These are phyloP conservation scores for Rhinolophus ferrumequinum DNA, from an alignment of 2,113 vertebrate species.

Conservation along the genomic window DNA sequence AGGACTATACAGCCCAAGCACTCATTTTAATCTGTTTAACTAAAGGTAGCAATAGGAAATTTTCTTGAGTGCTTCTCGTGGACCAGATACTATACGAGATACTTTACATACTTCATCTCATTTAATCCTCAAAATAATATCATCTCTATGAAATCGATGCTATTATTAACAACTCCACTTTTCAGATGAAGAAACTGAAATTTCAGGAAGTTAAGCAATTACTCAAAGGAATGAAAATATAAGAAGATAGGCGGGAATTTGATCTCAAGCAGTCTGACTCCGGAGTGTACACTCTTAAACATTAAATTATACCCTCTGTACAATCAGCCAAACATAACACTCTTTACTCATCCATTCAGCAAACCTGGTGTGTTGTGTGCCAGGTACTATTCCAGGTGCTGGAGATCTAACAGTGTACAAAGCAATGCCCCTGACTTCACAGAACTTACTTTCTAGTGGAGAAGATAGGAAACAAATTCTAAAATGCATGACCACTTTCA, in stretches of 20 bases:
- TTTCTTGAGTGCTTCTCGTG: neutral
- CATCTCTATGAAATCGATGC: neutral
- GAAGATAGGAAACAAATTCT: neutral
- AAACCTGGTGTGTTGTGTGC: neutral
- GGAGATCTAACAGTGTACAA: neutral
- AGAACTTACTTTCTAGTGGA: neutral
- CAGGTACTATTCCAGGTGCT: neutral
- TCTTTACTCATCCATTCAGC: neutral
- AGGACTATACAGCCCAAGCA: neutral
- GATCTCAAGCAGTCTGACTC: neutral
- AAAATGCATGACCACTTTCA: neutral
- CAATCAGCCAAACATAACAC: neutral
- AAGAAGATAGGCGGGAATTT: neutral
- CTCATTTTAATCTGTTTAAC: neutral
- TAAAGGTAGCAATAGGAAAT: neutral
- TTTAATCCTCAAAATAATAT: neutral
- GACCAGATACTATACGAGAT: neutral
- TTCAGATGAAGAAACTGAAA: constrained; percentile 2
- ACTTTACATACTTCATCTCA: neutral
- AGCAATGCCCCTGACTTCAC: neutral
- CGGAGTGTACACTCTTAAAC: neutral
- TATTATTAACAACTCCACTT: neutral
- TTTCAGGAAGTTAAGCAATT: neutral
- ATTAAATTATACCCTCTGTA: neutral
- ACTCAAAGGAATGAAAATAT: neutral